Evolutionary conservation across 2,797 vertebrate genomes (phyloP).

Genomic region (Sebastes miniatus): DNA sequence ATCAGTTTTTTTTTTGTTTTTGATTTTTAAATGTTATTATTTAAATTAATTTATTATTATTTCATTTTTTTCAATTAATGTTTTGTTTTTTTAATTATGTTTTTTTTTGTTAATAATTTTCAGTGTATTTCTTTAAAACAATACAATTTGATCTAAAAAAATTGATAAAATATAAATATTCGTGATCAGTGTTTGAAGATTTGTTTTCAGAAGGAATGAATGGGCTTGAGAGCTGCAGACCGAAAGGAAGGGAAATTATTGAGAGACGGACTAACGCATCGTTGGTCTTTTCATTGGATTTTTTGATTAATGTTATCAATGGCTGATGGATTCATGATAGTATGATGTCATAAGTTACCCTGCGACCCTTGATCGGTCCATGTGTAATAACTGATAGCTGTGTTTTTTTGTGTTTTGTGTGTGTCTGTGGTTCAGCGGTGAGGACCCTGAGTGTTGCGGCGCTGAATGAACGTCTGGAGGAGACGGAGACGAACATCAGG

Average conservation of each 20-base stretch:
- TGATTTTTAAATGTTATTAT: too few species aligned
- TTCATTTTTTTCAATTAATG: too few species aligned
- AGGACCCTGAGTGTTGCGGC: slow-evolving; percentile 83
- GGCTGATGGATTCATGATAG: too few species aligned
- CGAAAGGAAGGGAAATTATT: background rate
- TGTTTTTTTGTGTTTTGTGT: background rate
- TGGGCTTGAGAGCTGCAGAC: background rate
- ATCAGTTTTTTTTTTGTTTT: too few species aligned
- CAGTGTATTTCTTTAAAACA: too few species aligned
- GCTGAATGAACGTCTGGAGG: slow-evolving; percentile 89
- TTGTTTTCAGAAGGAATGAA: background rate
- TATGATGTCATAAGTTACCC: too few species aligned
- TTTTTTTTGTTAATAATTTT: too few species aligned
- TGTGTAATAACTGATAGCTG: background rate
- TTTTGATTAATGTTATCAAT: background rate
- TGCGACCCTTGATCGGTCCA: background rate
- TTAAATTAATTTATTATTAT: background rate
- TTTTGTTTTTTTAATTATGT: too few species aligned
- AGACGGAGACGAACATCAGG: slow-evolving; percentile 88
- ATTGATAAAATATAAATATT: background rate
- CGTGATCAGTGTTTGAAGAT: background rate
- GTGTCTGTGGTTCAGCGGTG: slow-evolving; percentile 77
- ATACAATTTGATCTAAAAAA: too few species aligned
- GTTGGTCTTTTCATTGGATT: background rate
- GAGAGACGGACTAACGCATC: too few species aligned